Conservation (phyloP, 1,140 invertebrate species). For the Habropoda laboriosa region DNA sequence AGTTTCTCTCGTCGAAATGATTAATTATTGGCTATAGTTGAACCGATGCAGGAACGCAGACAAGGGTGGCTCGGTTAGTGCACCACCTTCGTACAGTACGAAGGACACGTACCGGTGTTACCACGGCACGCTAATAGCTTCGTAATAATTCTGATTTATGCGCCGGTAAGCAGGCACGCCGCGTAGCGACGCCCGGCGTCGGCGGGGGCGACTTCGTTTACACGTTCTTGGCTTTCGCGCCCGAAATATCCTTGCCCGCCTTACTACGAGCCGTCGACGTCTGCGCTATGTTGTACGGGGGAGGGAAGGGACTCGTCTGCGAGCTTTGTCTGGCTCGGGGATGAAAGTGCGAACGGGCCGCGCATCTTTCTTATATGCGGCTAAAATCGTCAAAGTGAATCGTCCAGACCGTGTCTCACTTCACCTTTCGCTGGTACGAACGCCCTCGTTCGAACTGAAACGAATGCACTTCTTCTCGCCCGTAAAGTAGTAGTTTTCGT, state of each 20-base stretch:
- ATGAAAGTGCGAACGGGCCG: slow-evolving; percentile 41
- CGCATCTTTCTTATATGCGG: slow-evolving; percentile 28
- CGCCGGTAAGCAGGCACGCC: slow-evolving; percentile 70
- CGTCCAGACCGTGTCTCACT: neutral
- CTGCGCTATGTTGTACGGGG: slow-evolving; percentile 50
- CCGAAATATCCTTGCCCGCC: slow-evolving; percentile 64
- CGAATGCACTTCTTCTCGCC: no score
- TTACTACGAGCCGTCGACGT: slow-evolving; percentile 59
- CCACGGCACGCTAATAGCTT: slow-evolving; percentile 76
- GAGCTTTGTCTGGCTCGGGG: slow-evolving; percentile 58
- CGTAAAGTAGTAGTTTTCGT: no score
- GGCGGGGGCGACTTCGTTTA: slow-evolving; percentile 66
- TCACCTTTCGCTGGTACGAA: no score
- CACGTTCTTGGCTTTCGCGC: slow-evolving; percentile 66
- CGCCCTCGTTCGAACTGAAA: no score
- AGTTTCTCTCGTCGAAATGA: slow-evolving; percentile 60
- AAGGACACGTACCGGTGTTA: slow-evolving; percentile 77
- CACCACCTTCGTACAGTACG: slow-evolving; percentile 54
- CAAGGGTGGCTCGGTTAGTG: slow-evolving; percentile 29
- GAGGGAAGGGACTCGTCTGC: slow-evolving; percentile 33
- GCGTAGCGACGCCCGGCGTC: slow-evolving; percentile 54
- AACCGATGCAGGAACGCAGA: slow-evolving; percentile 55
- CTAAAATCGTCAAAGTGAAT: slow-evolving; percentile 37
- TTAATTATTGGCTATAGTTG: slow-evolving; percentile 78
- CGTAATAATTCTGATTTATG: slow-evolving; percentile 79